Percentiles rank a stretch among this genome's conserved stretches.
These are phyloP conservation scores for Bambusicola thoracicus DNA, from an alignment of 2,113 vertebrate genomes.

Conservation along the genomic window DNA sequence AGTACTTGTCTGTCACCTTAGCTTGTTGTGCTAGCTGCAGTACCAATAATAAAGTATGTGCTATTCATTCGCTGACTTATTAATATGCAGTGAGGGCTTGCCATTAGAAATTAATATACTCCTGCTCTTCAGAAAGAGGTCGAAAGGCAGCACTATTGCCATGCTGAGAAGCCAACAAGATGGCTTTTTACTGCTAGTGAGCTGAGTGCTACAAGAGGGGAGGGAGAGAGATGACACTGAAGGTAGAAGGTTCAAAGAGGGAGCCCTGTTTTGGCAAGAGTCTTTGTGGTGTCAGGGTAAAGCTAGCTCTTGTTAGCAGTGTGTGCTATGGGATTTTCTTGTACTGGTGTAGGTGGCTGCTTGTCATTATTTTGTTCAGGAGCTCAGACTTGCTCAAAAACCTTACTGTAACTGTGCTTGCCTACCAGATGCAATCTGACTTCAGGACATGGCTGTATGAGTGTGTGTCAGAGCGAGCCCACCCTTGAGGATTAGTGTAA, in stretches of 20 bases:
- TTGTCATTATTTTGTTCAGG: neutral
- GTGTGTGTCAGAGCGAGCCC: rapidly evolving
- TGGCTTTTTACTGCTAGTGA: neutral
- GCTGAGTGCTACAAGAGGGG: neutral
- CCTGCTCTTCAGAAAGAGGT: neutral
- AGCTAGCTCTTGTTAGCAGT: rapidly evolving
- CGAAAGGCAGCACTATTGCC: neutral
- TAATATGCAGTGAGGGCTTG: conserved; percentile 16
- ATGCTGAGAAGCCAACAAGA: neutral
- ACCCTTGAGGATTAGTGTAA: neutral
- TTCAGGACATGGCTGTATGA: neutral
- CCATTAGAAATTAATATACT: conserved; percentile 7
- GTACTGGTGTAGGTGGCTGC: neutral
- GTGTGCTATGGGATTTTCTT: rapidly evolving
- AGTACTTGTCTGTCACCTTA: conserved; percentile 48
- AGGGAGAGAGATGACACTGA: neutral
- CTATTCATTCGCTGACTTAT: conserved; percentile 1
- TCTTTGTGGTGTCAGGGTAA: neutral
- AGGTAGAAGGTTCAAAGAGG: neutral
- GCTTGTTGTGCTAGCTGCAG: conserved; percentile 20
- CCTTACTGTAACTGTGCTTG: neutral
- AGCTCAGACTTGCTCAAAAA: neutral
- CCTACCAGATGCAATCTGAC: neutral
- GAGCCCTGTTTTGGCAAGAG: neutral
- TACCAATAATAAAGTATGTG: neutral